Percentiles rank a stretch among this genome's conserved stretches.
Evolutionary conservation across 2,888 invertebrate genomes (phyloP).

Genomic region (Gari tellinella): DNA sequence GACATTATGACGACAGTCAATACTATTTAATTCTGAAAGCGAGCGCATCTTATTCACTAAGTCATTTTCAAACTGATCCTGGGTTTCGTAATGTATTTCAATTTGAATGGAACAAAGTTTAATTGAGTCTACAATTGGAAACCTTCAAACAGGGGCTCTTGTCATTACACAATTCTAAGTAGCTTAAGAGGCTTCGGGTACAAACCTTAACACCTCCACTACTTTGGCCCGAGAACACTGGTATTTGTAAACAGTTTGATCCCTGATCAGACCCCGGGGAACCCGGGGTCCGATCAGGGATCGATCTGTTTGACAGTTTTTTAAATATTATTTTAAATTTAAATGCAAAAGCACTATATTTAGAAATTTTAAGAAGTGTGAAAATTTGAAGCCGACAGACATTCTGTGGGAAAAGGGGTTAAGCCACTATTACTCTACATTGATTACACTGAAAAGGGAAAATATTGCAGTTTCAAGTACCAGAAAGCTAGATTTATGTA

Average conservation of each 20-base stretch:
- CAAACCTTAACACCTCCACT: no score
- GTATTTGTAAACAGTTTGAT: no score
- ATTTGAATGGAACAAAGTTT: conserved; percentile 55
- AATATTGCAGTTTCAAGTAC: conserved; percentile 50
- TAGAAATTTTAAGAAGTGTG: no score
- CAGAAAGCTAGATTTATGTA: conserved; percentile 53
- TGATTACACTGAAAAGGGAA: conserved; percentile 13
- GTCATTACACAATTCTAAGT: conserved; percentile 40
- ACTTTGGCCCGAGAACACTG: no score
- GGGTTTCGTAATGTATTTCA: conserved; percentile 54
- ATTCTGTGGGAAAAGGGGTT: no score
- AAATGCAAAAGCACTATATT: no score
- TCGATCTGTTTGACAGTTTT: no score
- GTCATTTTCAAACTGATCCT: conserved; percentile 43
- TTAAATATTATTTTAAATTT: no score
- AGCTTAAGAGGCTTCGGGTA: conserved; percentile 9
- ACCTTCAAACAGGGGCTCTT: conserved; percentile 24
- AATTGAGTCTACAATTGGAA: conserved; percentile 52
- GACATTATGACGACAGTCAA: conserved; percentile 67
- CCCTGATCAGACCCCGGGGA: no score
- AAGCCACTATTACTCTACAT: background rate
- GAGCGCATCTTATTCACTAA: conserved; percentile 43
- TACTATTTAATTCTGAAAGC: no score
- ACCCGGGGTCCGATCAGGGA: no score
- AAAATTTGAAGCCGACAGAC: no score